Evolutionary conservation across 23 tunicate genomes (phyloP).

Genomic region (Clavelina lepadiformis): DNA sequence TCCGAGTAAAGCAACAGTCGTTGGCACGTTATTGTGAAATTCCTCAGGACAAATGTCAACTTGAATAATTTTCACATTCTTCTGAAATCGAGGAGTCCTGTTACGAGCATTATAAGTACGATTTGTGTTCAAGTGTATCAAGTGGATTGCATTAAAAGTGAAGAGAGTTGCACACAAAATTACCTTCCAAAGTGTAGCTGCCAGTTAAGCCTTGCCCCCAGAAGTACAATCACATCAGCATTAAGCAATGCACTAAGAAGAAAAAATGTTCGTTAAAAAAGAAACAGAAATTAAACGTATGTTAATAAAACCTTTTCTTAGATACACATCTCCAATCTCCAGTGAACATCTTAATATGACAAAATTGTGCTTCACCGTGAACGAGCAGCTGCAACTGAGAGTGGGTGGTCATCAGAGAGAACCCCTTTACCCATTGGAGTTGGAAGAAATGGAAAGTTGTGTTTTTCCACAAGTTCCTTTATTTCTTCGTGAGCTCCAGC

Average conservation of each 20-base stretch:
- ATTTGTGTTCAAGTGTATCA: neutral
- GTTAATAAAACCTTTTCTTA: no score
- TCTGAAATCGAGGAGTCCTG: constrained; percentile 71
- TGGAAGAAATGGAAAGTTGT: constrained; percentile 81
- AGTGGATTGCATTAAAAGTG: neutral
- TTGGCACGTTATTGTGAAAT: constrained; percentile 60
- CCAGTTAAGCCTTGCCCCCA: constrained; percentile 93
- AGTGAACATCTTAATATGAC: neutral
- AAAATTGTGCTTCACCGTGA: constrained; percentile 25
- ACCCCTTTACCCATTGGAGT: constrained; percentile 98
- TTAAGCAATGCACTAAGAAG: constrained; percentile 57
- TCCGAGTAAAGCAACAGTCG: constrained; percentile 68
- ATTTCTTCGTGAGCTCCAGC: constrained; percentile 35
- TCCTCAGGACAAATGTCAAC: constrained; percentile 83
- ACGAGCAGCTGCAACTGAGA: constrained; percentile 87
- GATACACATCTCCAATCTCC: neutral
- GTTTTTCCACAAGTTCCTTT: constrained; percentile 45
- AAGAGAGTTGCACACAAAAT: no score
- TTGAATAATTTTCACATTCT: constrained; percentile 74
- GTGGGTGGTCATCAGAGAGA: constrained; percentile 64
- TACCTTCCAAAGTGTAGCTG: constrained; percentile 93
- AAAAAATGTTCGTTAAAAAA: neutral
- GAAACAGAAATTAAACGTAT: neutral
- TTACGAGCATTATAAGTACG: no score
- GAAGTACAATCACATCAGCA: constrained; percentile 63